Base-by-base conservation (phyloP, 2,888 invertebrate genomes). In the Cristatella mucedo region DNA sequence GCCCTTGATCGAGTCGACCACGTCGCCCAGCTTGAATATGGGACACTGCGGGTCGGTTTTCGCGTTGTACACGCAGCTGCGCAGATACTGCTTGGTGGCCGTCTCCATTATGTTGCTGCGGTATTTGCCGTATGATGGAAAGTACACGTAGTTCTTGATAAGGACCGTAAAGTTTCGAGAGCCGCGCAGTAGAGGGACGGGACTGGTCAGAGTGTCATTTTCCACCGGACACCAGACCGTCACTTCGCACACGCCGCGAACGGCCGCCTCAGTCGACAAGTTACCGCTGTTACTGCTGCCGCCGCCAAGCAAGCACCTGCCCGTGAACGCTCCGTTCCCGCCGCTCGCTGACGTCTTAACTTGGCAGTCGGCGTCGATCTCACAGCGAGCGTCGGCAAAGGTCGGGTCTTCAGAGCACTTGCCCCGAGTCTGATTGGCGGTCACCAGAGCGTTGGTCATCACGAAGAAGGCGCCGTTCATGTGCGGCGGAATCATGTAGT, bases 401-500 rank as follows among this genome's bases (percentile, higher is more conserved):
- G n/a, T n/a, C n/a, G n/a, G n/a, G n/a, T n/a, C n/a, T n/a, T 68
- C 67, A 30, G 56, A 42, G 53, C 69, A 70, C 2, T 41, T 39
- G 19, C 54, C 55, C 30, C 60, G 55, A 7, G 53, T 58, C 48
- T 69, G 69, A 38, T 61, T 59, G n/a, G 59, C 57, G 9, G 70
- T 70, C n/a, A 68, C 59, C 1, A 69, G 53, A 6, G 66, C 54
- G 54, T 70, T 70, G 18, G 71, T 70, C 43, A 60, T 67, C n/a
- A 71, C 63, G 56, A 71, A 71, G 43, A 70, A 69, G 4, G 69
- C 71, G 43, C 62, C 64, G 47, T 66, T 66, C 49, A 70, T 70
- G 58, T n/a, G n/a, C 3, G 70, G 63, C 4, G 71, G 71, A 21
- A 69, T 56, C 2, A 70, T 63, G 51, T 68, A 69, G 46, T 71